Percentiles rank a stretch among this genome's conserved stretches.
phyloP scores from a whole-genome alignment of 53 echinoderm and acorn worm genomes.

The Henricia sp. region DNA sequence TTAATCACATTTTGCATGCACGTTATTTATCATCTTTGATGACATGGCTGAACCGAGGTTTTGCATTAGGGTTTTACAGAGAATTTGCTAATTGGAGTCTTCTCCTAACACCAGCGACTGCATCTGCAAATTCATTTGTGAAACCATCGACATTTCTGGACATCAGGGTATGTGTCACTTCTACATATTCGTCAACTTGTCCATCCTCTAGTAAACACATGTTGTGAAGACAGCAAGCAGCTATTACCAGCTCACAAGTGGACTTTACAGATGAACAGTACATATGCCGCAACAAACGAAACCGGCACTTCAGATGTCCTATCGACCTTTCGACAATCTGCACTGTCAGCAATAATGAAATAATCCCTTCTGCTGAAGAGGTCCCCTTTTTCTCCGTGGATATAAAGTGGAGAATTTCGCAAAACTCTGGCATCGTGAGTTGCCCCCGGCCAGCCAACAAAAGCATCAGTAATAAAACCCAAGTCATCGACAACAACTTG shows the following conservation, averaged over 20 bases:
- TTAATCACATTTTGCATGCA: background rate
- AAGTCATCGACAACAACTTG: background rate
- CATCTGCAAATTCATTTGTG: background rate
- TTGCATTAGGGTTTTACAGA: background rate
- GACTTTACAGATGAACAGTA: conserved; percentile 1
- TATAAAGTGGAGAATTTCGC: background rate
- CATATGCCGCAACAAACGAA: background rate
- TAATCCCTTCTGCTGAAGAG: background rate
- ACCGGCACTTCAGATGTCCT: background rate
- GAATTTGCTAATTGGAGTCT: background rate
- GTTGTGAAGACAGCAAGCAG: background rate
- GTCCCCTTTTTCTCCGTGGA: background rate
- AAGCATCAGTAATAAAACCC: background rate
- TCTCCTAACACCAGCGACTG: background rate
- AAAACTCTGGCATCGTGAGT: background rate
- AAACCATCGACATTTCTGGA: background rate
- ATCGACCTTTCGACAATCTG: background rate
- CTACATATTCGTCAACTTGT: background rate
- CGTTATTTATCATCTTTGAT: background rate
- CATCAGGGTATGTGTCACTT: background rate
- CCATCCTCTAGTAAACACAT: background rate
- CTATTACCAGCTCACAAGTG: background rate
- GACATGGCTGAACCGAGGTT: background rate
- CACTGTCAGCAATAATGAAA: background rate
- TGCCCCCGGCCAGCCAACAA: conserved; percentile 1